Percentiles rank a stretch among this genome's conserved stretches.
These are phyloP conservation scores for Trichosurus vulpecula DNA, from an alignment of 2,797 vertebrate genomes.

Conservation along the genomic window DNA sequence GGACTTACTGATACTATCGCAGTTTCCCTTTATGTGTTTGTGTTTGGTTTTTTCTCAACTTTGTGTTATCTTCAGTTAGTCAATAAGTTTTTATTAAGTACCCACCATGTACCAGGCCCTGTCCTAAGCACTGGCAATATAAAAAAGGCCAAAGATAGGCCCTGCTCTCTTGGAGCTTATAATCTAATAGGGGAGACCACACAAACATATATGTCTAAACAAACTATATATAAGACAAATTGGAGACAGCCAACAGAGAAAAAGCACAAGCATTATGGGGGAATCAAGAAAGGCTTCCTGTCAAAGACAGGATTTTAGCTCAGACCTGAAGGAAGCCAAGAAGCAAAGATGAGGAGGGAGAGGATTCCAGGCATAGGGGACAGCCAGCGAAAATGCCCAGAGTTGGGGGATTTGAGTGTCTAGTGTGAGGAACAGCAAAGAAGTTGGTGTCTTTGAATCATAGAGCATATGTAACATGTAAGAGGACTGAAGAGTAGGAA, in stretches of 20 bases:
- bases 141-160: not conserved
- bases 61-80: not conserved
- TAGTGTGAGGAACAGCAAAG: not conserved
- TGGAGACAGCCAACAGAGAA: not conserved
- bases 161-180: not conserved
- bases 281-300: not conserved
- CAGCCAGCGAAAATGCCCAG: not conserved
- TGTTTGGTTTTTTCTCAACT: not conserved
- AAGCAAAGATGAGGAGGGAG: not conserved
- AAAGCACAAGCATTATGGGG: not conserved
- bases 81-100: not conserved
- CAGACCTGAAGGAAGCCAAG: not conserved
- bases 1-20: not conserved
- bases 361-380: not conserved
- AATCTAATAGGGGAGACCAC: not conserved
- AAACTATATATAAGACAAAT: not conserved
- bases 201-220: not conserved
- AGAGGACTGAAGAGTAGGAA: not conserved
- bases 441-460: not conserved
- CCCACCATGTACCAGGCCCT: not conserved
- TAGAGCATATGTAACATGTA: too few species aligned
- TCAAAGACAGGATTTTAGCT: not conserved
- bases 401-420: not conserved
- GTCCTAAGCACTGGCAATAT: not conserved
- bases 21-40: not conserved